Base-by-base conservation (phyloP, 2,888 invertebrate genomes). In the Enchytraeus crypticus region DNA sequence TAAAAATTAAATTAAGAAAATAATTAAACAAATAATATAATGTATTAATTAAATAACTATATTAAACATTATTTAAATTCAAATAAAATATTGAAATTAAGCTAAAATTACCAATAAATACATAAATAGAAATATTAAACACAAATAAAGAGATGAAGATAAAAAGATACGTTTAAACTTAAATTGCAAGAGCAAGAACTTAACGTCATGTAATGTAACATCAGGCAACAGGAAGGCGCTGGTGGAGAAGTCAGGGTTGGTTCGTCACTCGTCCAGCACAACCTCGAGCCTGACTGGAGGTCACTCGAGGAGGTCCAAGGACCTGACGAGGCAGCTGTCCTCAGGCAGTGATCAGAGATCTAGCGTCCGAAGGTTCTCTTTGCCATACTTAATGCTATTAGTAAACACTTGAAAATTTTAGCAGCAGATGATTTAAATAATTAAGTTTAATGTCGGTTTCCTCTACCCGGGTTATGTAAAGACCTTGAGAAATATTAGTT, bases 191-290 rank as follows among this genome's bases (percentile, higher is more conserved):
- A 5, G 26, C n/a, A 47, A 47, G 30, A 4, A 26, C 51, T 38
- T 18, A 38, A 14, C 43, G 43, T 38, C 43, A n/a, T 18, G 5
- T 33, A 43, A 29, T n/a, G 27, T 57, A 49, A n/a, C n/a, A 59
- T 26, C 58, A 76, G 76, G 75, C 33, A 77, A 76, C 64, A 69
- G 77, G 29, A 88, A 88, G 72, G 91, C 90, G 3, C 81, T 92
- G 51, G 91, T 90, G 49, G 92, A 92, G 76, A 88, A 90, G 72
- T 89, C 92, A 57, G 88, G 91, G 26, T 83, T 95, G 34, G 90
- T 95, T 32, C 76, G 75, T 66, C 77, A 78, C 63, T 72, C 75
- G 4, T 72, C 72, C 5, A 73, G 67, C 49, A n/a, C n/a, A n/a
- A n/a, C n/a, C n/a, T n/a, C n/a, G n/a, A n/a, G n/a, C n/a, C n/a